Conservation (phyloP, 1,140 invertebrate species). For the Halictus rubicundus region DNA sequence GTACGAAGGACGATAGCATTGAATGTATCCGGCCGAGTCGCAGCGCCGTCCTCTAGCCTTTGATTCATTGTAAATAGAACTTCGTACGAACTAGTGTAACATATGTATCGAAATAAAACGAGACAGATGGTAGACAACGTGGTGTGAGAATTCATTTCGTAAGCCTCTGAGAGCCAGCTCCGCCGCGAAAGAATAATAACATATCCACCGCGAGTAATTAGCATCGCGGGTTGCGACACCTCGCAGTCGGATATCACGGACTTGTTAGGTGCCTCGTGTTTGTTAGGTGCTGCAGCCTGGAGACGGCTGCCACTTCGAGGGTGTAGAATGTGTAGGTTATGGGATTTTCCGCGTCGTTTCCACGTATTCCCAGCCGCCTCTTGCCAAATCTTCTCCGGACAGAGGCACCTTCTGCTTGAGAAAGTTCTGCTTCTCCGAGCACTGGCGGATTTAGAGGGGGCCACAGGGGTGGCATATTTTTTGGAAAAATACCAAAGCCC, state of each 20-base stretch:
- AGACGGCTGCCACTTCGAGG: slow-evolving; percentile 48
- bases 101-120: slow-evolving; percentile 70
- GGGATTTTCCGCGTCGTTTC: slow-evolving; percentile 71
- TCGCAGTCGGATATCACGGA: slow-evolving; percentile 51
- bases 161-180: slow-evolving; percentile 67
- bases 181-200: slow-evolving; percentile 72
- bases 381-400: slow-evolving; percentile 36
- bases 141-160: slow-evolving; percentile 79
- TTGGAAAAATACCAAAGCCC: too few relatives aligned
- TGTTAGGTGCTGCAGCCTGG: slow-evolving; percentile 42
- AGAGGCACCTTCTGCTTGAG: neutral
- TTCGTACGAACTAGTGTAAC: slow-evolving; percentile 73
- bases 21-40: neutral
- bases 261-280: slow-evolving; percentile 18
- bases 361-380: slow-evolving; percentile 63
- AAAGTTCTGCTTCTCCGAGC: slow-evolving; percentile 10
- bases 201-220: slow-evolving; percentile 73
- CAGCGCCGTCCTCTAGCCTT: neutral
- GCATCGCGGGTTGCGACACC: slow-evolving; percentile 71
- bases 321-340: slow-evolving; percentile 69
- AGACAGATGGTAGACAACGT: slow-evolving; percentile 70
- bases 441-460: too few relatives aligned
- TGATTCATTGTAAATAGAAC: slow-evolving; percentile 70
- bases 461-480: too few relatives aligned
- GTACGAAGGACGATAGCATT: neutral